Percentiles rank a stretch among this genome's conserved stretches.
These are phyloP conservation scores for Ormyrus pomaceus DNA, from an alignment of 2,888 invertebrate species.

Conservation along the genomic window DNA sequence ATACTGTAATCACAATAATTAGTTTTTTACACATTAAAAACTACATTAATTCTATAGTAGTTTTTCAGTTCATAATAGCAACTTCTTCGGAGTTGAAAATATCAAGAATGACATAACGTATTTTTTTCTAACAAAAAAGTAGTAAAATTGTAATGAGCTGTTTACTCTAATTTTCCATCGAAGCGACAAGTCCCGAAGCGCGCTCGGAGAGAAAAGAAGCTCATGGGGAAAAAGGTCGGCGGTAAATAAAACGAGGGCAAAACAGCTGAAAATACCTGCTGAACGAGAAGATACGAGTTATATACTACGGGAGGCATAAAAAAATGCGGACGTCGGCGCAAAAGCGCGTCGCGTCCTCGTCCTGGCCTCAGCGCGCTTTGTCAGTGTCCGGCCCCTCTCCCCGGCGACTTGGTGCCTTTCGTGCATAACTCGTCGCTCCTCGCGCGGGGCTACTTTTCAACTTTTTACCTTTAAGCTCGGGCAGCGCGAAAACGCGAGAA, in stretches of 20 bases:
- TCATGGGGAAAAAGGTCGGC: background rate
- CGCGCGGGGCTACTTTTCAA: slow-evolving; percentile 65
- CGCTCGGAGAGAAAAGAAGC: background rate
- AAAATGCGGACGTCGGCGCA: slow-evolving; percentile 33
- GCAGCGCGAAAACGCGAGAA: no score
- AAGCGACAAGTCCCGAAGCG: no score
- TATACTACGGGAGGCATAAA: slow-evolving; percentile 29
- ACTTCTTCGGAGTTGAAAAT: no score
- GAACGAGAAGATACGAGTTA: slow-evolving; percentile 27
- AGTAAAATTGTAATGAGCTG: no score
- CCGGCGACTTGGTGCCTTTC: slow-evolving; percentile 55
- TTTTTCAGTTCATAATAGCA: no score
- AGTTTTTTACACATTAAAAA: no score
- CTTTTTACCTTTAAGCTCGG: slow-evolving; percentile 63
- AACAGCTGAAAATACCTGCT: slow-evolving; percentile 46
- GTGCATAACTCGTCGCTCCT: slow-evolving; percentile 66
- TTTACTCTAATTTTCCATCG: background rate
- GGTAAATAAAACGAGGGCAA: slow-evolving; percentile 37
- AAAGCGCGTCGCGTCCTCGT: background rate
- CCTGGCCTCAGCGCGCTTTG: background rate
- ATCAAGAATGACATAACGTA: background rate
- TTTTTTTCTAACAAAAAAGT: no score
- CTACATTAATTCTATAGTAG: no score
- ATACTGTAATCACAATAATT: no score
- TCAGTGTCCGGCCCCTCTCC: no score